Conservation (phyloP, 2,797 vertebrate species). For the Chiroxiphia lanceolata region DNA sequence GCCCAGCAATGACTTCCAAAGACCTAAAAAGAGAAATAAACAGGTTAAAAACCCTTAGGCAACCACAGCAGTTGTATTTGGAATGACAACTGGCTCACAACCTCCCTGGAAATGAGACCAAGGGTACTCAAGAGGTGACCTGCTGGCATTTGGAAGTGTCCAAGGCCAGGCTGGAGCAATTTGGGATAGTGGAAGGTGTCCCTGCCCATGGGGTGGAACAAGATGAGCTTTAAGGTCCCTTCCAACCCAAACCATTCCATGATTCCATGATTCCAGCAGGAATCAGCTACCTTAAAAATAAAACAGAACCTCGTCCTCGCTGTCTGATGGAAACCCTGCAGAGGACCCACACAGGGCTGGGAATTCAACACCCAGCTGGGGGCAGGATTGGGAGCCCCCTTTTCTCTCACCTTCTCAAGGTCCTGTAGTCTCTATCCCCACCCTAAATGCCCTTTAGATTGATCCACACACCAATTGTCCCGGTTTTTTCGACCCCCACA, state of each 20-base stretch:
- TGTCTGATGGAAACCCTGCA: not conserved
- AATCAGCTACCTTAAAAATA: not conserved
- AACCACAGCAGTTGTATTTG: not conserved
- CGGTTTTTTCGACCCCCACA: not conserved
- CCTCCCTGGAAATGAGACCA: not conserved
- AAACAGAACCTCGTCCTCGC: not conserved
- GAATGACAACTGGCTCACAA: rapidly evolving
- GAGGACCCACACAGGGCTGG: not conserved
- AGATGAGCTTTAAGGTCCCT: not conserved
- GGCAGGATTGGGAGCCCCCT: not conserved
- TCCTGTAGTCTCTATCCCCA: not conserved
- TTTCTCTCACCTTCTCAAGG: not conserved
- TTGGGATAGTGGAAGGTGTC: not conserved
- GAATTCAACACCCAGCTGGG: not conserved
- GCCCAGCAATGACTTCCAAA: constrained; percentile 90
- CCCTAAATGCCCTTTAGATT: not conserved
- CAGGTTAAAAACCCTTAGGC: not conserved
- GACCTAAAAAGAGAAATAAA: constrained; percentile 75
- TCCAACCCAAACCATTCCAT: not conserved
- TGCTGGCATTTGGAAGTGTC: not conserved
- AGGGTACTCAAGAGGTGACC: not conserved
- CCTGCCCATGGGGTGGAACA: not conserved
- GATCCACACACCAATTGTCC: not conserved
- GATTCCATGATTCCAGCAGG: not conserved
- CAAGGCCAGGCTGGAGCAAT: not conserved